These are phyloP conservation scores for Osmerus mordax DNA, from an alignment of 2,113 vertebrate species.

Conservation along the genomic window DNA sequence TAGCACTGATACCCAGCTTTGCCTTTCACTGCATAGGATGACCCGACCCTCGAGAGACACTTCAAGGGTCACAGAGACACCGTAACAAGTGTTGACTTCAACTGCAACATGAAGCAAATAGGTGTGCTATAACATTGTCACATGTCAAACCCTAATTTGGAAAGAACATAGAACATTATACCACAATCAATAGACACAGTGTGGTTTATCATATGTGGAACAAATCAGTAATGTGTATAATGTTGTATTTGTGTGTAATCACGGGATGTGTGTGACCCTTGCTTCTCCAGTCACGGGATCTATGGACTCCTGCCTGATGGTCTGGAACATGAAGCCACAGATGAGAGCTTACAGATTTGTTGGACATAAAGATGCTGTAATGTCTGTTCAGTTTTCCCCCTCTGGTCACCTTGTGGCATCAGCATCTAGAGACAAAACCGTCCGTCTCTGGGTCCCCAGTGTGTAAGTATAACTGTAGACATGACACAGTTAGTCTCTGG, in stretches of 20 bases:
- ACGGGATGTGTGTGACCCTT: neutral
- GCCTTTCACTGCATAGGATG: slow-evolving; percentile 69
- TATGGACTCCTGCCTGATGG: slow-evolving; percentile 89
- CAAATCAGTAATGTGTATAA: neutral
- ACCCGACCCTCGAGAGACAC: slow-evolving; percentile 86
- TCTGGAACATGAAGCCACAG: slow-evolving; percentile 93
- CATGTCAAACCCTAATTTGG: neutral
- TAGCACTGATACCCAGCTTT: neutral
- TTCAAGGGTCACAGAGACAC: slow-evolving; percentile 93
- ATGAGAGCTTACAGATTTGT: slow-evolving; percentile 88
- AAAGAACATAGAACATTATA: neutral
- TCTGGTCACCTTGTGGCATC: slow-evolving; percentile 93
- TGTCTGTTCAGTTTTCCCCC: slow-evolving; percentile 90
- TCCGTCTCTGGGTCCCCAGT: slow-evolving; percentile 93
- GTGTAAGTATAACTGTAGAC: slow-evolving; percentile 71
- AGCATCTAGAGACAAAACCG: slow-evolving; percentile 91
- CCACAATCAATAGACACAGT: no score
- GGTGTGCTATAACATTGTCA: slow-evolving; percentile 53
- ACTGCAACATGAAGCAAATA: slow-evolving; percentile 82
- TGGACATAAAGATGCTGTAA: slow-evolving; percentile 89
- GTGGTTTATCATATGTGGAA: no score
- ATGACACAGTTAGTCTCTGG: no score
- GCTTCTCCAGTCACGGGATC: slow-evolving; percentile 70
- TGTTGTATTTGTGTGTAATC: neutral
- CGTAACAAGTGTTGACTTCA: slow-evolving; percentile 89